Evolutionary conservation across 2,888 invertebrate species (phyloP).

Genomic region (Tethea ocularis): DNA sequence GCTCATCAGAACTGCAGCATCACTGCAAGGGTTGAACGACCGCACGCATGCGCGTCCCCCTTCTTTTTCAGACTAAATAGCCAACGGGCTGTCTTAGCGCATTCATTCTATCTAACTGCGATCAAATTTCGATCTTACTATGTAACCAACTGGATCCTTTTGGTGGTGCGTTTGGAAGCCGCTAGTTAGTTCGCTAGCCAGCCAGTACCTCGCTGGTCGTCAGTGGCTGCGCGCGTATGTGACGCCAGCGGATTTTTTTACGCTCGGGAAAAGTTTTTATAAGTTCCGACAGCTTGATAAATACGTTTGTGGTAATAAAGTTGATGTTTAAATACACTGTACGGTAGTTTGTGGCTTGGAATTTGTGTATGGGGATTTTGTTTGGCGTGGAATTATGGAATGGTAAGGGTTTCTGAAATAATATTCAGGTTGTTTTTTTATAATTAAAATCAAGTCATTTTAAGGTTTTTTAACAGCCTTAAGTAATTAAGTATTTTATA

Average conservation of each 20-base stretch:
- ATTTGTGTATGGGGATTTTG: slow-evolving; percentile 30
- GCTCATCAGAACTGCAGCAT: slow-evolving; percentile 62
- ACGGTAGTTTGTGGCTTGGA: slow-evolving; percentile 29
- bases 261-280: slow-evolving; percentile 61
- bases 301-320: neutral
- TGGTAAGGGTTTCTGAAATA: slow-evolving; percentile 34
- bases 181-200: slow-evolving; percentile 32
- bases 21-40: slow-evolving; percentile 71
- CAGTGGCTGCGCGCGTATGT: slow-evolving; percentile 53
- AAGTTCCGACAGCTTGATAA: slow-evolving; percentile 41
- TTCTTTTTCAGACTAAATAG: slow-evolving; percentile 61
- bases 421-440: neutral
- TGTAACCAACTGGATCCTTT: slow-evolving; percentile 74
- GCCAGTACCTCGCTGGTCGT: slow-evolving; percentile 61
- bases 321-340: neutral
- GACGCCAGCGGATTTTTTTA: slow-evolving; percentile 26
- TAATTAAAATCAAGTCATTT: neutral
- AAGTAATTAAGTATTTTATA: no score
- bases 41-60: slow-evolving; percentile 67
- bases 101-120: slow-evolving; percentile 66
- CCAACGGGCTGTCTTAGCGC: slow-evolving; percentile 72
- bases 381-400: slow-evolving; percentile 27
- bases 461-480: no score
- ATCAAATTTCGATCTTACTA: slow-evolving; percentile 82
- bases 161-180: slow-evolving; percentile 47